Evolutionary conservation across 2,888 invertebrate species (phyloP).

Genomic region (Erynnis tages): DNA sequence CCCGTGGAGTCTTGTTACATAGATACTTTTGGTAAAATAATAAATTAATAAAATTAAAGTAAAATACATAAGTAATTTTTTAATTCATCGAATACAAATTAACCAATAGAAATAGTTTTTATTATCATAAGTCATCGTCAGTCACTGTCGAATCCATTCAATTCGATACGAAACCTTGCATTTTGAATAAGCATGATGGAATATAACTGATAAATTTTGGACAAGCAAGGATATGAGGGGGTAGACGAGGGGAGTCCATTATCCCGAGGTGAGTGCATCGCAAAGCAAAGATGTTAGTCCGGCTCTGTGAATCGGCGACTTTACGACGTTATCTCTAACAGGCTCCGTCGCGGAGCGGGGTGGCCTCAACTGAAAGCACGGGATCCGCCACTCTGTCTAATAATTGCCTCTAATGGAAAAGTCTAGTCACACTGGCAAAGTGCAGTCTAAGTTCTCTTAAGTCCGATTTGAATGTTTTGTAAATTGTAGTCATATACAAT

Average conservation of each 20-base stretch:
- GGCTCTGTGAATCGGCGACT: conserved; percentile 75
- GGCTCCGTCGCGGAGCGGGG: conserved; percentile 64
- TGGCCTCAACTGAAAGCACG: conserved; percentile 58
- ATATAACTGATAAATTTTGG: conserved; percentile 4
- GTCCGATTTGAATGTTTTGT: too few species aligned
- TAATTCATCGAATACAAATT: too few species aligned
- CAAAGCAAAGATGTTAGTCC: conserved; percentile 77
- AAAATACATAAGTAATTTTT: too few species aligned
- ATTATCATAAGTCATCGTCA: too few species aligned
- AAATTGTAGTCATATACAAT: too few species aligned
- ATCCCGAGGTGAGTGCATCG: conserved; percentile 68
- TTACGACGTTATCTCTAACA: conserved; percentile 81
- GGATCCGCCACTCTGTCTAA: conserved; percentile 74
- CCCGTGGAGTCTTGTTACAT: too few species aligned
- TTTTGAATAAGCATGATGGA: too few species aligned
- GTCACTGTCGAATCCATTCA: not conserved
- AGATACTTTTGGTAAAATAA: too few species aligned
- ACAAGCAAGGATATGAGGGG: conserved; percentile 32
- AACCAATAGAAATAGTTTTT: too few species aligned
- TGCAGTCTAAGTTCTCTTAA: conserved; percentile 77
- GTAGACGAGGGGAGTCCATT: conserved; percentile 58
- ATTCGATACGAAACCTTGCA: conserved; percentile 9
- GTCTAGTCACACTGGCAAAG: conserved; percentile 76
- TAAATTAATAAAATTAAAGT: too few species aligned
- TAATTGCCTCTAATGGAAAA: conserved; percentile 81